Base-by-base conservation (phyloP, 1,140 invertebrate species). In the Kradibia gibbosae region DNA sequence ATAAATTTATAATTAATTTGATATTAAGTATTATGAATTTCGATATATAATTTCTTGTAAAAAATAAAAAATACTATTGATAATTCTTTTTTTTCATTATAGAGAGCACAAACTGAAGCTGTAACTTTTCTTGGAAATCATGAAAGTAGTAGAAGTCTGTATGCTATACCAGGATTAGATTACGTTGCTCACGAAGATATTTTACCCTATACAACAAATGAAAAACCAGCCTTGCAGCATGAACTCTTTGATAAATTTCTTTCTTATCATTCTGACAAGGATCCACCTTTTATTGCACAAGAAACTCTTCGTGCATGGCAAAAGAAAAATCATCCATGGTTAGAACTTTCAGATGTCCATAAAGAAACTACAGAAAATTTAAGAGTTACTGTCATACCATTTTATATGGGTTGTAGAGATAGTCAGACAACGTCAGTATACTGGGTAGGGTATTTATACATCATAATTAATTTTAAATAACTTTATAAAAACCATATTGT, bases 121-220 rank as follows among this genome's bases (percentile, higher is more conserved):
- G 98, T 99, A 0, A 99, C 98, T n/a, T 99, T 99, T 92, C 91
- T 99, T 34, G 97, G 97, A 7, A 98, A 97, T 89, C 97, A 98
- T 90, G 97, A 99, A 89, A 98, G 97, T 25, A 98, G 96, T 87
- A 93, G 97, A 53, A 97, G 96, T 89, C 91, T 99, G 13, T 99
- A 99, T 91, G 97, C 98, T 0, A 98, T 99, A 85, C 98, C 97
- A 48, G 97, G 98, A 22, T 89, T 99, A 31, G 98, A 99, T 92
- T 99, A 99, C 92, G 97, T 99, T 28, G 96, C 97, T 4, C 98
- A 99, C 88, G 97, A 99, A 91, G 98, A 99, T 89, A 96, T 98
- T 81, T 94, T 97, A 85, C 97, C 97, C 0, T 98, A 98, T 88
- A 93, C 94, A 8, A 95, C 96, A 2, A 94, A 94, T 62, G 96